Conservation (phyloP, 2,113 vertebrate species). For the Leucoraja erinaceus region DNA sequence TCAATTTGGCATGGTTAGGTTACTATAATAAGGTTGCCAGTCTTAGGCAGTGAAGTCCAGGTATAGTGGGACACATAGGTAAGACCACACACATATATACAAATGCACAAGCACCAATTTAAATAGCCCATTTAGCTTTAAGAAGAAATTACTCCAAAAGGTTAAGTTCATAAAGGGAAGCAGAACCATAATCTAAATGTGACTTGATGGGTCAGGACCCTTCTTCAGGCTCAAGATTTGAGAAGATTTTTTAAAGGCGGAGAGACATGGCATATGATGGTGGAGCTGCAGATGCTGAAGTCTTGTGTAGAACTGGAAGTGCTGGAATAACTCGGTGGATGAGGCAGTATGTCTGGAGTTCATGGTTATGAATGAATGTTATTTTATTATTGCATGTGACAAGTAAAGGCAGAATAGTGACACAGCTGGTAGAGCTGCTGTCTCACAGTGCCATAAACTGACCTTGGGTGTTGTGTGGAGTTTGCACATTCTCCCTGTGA, state of each 20-base stretch:
- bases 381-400: too few relatives aligned
- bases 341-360: too few relatives aligned
- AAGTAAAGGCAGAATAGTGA: too few relatives aligned
- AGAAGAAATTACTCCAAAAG: neutral
- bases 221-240: neutral
- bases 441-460: too few relatives aligned
- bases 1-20: neutral
- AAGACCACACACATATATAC: conserved; percentile 2
- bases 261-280: neutral
- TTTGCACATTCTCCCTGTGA: too few relatives aligned
- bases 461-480: too few relatives aligned
- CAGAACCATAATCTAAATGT: neutral
- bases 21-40: conserved; percentile 20
- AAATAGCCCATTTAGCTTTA: neutral
- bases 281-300: too few relatives aligned
- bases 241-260: neutral
- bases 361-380: too few relatives aligned
- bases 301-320: too few relatives aligned
- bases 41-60: neutral
- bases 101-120: neutral
- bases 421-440: too few relatives aligned
- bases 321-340: too few relatives aligned
- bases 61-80: neutral
- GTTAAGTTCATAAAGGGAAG: neutral
- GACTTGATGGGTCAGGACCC: neutral